These are phyloP conservation scores for Canis aureus DNA, from an alignment of 2,113 vertebrate species.

Conservation along the genomic window DNA sequence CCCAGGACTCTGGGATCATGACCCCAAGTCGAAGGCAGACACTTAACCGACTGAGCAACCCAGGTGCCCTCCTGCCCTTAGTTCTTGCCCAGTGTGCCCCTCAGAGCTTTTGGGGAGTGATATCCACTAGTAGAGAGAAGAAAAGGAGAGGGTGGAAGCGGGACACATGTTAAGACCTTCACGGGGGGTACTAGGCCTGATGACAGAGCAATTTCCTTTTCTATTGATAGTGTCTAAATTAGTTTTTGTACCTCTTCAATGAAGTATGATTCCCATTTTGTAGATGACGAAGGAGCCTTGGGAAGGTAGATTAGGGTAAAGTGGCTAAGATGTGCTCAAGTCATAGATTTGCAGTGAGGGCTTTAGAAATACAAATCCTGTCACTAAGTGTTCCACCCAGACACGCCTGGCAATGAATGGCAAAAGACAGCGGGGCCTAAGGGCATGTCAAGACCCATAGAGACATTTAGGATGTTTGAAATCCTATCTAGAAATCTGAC, in stretches of 20 bases:
- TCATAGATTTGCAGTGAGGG: neutral
- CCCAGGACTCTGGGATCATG: too few species aligned
- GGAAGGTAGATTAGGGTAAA: neutral
- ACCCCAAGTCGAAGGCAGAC: too few species aligned
- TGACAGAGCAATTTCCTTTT: neutral
- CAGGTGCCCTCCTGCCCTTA: neutral
- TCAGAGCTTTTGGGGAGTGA: neutral
- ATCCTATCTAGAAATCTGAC: neutral
- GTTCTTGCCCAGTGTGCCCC: neutral
- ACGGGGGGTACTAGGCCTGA: neutral
- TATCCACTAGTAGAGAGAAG: neutral
- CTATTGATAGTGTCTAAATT: neutral
- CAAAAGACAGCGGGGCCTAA: neutral
- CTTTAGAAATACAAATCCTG: neutral
- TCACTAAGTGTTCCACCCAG: neutral
- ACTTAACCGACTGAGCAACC: too few species aligned
- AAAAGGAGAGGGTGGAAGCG: neutral
- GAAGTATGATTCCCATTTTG: slow-evolving; percentile 17
- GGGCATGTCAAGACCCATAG: too few species aligned
- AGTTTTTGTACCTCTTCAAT: neutral
- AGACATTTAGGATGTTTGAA: neutral
- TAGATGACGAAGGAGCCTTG: neutral
- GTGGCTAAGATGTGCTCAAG: neutral
- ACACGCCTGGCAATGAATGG: accelerated
- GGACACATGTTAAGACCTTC: neutral